Evolutionary conservation across 2,888 invertebrate genomes (phyloP).

Genomic region (Parelbella ahira): DNA sequence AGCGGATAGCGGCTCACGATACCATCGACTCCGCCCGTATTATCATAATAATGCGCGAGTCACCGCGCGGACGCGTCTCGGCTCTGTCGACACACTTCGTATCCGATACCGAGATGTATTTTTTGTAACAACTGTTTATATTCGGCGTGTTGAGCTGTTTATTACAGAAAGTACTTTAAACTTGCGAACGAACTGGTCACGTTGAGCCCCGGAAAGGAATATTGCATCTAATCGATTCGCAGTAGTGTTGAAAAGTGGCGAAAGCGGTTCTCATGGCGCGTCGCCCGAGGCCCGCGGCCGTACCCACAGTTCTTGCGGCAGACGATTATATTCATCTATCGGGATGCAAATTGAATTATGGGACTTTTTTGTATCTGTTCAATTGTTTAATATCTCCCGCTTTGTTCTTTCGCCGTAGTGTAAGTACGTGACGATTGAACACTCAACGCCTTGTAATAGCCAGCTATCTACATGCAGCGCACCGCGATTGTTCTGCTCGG

Average conservation of each 20-base stretch:
- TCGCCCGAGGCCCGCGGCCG: constrained; percentile 62
- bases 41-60: constrained; percentile 78
- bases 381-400: constrained; percentile 68
- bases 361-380: constrained; percentile 72
- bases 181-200: constrained; percentile 15
- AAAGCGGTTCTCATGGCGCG: constrained; percentile 67
- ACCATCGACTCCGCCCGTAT: constrained; percentile 68
- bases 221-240: constrained; percentile 62
- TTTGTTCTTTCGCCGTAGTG: constrained; percentile 67
- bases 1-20: constrained; percentile 59
- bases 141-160: not conserved
- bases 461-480: constrained; percentile 44
- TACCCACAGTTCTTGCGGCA: constrained; percentile 57
- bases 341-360: constrained; percentile 80
- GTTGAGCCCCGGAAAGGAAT: constrained; percentile 32
- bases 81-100: constrained; percentile 53
- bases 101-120: constrained; percentile 35
- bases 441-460: constrained; percentile 68
- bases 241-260: constrained; percentile 77
- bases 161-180: not conserved
- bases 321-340: constrained; percentile 72
- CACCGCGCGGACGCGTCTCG: constrained; percentile 53
- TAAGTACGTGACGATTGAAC: constrained; percentile 72
- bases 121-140: constrained; percentile 28
- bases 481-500: constrained; percentile 60